Base-by-base conservation (phyloP, 1,140 invertebrate species). In the Drosophila suzukii region DNA sequence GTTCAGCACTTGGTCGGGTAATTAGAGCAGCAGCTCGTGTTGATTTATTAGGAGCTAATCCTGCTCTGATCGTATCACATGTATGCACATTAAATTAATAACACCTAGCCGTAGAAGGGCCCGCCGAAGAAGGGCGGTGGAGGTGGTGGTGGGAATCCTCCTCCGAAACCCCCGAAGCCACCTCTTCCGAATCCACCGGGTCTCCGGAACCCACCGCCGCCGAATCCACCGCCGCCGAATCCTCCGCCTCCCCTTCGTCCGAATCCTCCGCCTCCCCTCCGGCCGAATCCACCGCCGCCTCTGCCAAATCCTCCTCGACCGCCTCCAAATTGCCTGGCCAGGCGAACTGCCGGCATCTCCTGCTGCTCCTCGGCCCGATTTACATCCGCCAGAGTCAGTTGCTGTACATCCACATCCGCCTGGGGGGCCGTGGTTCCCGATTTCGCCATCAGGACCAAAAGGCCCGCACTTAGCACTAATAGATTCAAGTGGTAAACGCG, bases 301-400 rank as follows among this genome's bases (percentile, higher is more conserved):
- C 59, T n/a, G 17, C 62, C 54, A 3, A 79, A 78, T 8, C 65
- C 39, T 13, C 68, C 51, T 24, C 75, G 39, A 2, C 66, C 27
- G 13, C 61, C 47, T 15, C 61, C 70, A 39, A 88, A 80, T 74
- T 88, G 83, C 50, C 84, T 79, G 67, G 59, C 80, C 57, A 66
- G 66, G 71, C 83, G 83, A 36, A 80, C 70, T 39, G 49, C 84
- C 71, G 83, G 78, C 65, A 39, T 34, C 79, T 82, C 79, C 60
- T 76, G 75, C 75, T 78, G 79, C 54, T 76, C 83, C 50, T 50
- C 38, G 59, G 62, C 76, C 80, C 79, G 80, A 89, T 88, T 89
- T 76, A 88, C 84, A 88, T 88, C 83, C 84, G 81, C 72, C 65
- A 89, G 65, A 67, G 80, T 80, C 71, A 89, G 79, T 79, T 77